Base-by-base conservation (phyloP, 2,888 invertebrate species). In the Tricholauxania praeusta region DNA sequence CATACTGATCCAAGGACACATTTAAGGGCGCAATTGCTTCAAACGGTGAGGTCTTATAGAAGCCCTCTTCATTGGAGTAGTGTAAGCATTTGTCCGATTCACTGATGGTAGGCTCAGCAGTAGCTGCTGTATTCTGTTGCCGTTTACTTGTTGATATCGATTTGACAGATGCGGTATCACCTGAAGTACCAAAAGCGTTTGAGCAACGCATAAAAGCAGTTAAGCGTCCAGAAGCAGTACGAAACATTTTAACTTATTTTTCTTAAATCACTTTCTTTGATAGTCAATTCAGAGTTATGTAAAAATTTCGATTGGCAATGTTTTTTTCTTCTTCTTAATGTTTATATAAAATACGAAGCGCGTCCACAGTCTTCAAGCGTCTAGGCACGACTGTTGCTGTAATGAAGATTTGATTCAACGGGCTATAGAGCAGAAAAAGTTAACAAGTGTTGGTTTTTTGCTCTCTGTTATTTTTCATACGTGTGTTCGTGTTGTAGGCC, bases 1-100 rank as follows among this genome's bases (percentile, higher is more conserved):
- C 87, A 76, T 89, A 91, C 78, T 93, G 90, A 71, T 91, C 88
- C 68, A 93, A 74, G 2, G 90, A 89, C 17, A 87, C 80, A 76
- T 91, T 89, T 0, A 90, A 90, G 10, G 76, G 55, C 14, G 88
- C 86, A 4, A 91, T 81, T 39, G 87, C 84, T n/a, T 89, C 89
- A 76, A 84, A 90, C 0, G 90, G 89, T 0, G 89, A 93, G 28
- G 80, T 82, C 76, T 82, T 83, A 67, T 82, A 82, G 74, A 82
- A 86, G 66, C 87, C 87, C 22, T 87, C 85, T 48, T 82, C 80
- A 55, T 80, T 65, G 14, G 80, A 81, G 22, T 82, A 85, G 32
- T 81, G 80, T 22, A 84, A 75, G 49, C 72, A 80, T 79, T 86
- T 86, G 71, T 86, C 85, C 22, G 82, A 78, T 32, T 83, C 79